Base-by-base conservation (phyloP, 2,113 vertebrate species). In the Neopipo cinnamomea region DNA sequence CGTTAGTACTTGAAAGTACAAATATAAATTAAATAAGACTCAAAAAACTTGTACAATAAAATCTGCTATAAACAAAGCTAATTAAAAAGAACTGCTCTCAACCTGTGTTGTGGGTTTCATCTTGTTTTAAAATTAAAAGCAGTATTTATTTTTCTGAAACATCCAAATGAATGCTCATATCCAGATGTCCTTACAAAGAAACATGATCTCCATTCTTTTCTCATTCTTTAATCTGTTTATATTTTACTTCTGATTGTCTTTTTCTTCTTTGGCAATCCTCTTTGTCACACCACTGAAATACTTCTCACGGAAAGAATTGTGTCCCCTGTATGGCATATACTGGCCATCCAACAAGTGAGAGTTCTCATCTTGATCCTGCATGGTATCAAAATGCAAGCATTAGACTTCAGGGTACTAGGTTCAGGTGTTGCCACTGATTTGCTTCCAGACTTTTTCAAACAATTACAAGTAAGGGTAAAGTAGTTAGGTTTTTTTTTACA, bases 291-390 rank as follows among this genome's bases (percentile, higher is more conserved):
- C 99, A 86, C 99, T 99, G 97, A 99, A 99, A 96, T 99, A 99
- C 95, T 99, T 99, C 95, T 99, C 99, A 93, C 99, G 99, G 97
- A 99, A 99, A 89, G 99, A 98, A 92, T 99, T 99, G 98, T 99
- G 99, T 92, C 99, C 99, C 97, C 98, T 98, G 96, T 99, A 99
- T 0, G 97, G 98, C 84, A 98, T 97, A 96, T 98, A 98, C 33
- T 96, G 97, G 15, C 97, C 96, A 49, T 98, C 99, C 87, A 97
- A 89, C 33, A 98, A 95, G 86, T 98, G 97, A 71, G 97, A 97
- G 94, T 97, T 96, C 62, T 93, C 92, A 92, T 99, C 99, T 27
- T 98, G 95, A 89, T 98, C 98, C 99, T 99, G 97, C 37, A 93
- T 5, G 52, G 78, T 82, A 93, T 28, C 61, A 96, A 95, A 97